These are phyloP conservation scores for Malacoraja senta DNA, from an alignment of 2,797 vertebrate species.

Conservation along the genomic window DNA sequence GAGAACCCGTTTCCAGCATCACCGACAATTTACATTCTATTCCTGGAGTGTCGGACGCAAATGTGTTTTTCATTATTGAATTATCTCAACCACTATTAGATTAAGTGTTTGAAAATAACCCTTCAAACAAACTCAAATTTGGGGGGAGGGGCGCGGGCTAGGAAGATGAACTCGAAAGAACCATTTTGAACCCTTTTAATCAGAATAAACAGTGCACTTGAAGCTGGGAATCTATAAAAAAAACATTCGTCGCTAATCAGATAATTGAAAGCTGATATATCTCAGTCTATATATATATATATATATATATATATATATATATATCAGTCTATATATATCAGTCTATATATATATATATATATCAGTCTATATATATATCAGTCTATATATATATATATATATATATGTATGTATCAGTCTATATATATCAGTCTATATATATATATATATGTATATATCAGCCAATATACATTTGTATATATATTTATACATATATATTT, in stretches of 20 bases:
- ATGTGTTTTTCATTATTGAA: not conserved
- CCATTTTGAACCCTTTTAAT: not conserved
- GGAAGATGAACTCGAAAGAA: not conserved
- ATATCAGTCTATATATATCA: too few relatives aligned
- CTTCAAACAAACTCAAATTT: slow-evolving; percentile 3
- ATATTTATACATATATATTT: too few relatives aligned
- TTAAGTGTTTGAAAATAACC: slow-evolving; percentile 1
- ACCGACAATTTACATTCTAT: not conserved
- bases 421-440: too few relatives aligned
- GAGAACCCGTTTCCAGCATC: not conserved
- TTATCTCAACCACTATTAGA: not conserved
- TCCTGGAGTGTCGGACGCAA: not conserved
- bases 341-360: too few relatives aligned
- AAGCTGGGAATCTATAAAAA: not conserved
- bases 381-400: too few relatives aligned
- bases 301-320: too few relatives aligned
- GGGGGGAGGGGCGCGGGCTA: too few relatives aligned
- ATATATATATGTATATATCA: too few relatives aligned
- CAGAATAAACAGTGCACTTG: not conserved
- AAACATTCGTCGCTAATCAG: not conserved
- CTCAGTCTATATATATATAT: too few relatives aligned
- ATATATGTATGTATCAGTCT: too few relatives aligned
- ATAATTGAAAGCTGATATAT: not conserved
- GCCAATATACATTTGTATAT: too few relatives aligned
- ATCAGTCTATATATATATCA: too few relatives aligned